These are phyloP conservation scores for Heliconius nattereri DNA, from an alignment of 1,140 invertebrate species.

Conservation along the genomic window DNA sequence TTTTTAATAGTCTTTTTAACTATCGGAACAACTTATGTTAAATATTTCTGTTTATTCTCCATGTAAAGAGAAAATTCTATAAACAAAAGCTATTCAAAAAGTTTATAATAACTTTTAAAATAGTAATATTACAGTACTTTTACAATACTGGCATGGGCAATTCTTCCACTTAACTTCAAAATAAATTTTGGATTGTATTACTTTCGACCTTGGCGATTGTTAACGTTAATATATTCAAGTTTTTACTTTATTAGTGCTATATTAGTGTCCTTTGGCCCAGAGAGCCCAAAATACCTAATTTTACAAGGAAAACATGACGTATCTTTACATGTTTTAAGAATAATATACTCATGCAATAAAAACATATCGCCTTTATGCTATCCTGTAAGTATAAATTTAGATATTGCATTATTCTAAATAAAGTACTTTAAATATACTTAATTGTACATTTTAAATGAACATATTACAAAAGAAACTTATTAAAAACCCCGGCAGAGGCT, in stretches of 20 bases:
- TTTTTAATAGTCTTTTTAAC: too few species aligned
- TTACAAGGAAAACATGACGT: slow-evolving; percentile 83
- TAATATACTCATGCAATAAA: slow-evolving; percentile 84
- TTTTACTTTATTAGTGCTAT: slow-evolving; percentile 76
- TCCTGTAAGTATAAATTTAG: slow-evolving; percentile 52
- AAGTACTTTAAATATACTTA: too few species aligned
- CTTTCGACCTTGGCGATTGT: slow-evolving; percentile 84
- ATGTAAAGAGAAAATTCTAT: too few species aligned
- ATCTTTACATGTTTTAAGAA: slow-evolving; percentile 82
- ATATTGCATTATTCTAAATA: too few species aligned
- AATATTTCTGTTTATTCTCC: too few species aligned
- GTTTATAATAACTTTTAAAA: too few species aligned
- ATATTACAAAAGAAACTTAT: too few species aligned
- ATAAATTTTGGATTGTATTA: slow-evolving; percentile 70
- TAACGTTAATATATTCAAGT: slow-evolving; percentile 74
- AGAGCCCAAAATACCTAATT: slow-evolving; percentile 90
- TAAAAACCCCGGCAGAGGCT: too few species aligned
- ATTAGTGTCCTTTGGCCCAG: slow-evolving; percentile 82
- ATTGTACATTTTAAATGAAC: too few species aligned
- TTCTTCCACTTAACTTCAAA: slow-evolving; percentile 82
- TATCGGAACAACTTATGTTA: too few species aligned
- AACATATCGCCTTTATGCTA: slow-evolving; percentile 63
- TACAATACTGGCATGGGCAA: slow-evolving; percentile 83
- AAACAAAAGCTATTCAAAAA: too few species aligned
- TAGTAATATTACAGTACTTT: slow-evolving; percentile 32